phyloP scores from a whole-genome alignment of 2,113 vertebrate genomes.

The Xyliphius kryptos region DNA sequence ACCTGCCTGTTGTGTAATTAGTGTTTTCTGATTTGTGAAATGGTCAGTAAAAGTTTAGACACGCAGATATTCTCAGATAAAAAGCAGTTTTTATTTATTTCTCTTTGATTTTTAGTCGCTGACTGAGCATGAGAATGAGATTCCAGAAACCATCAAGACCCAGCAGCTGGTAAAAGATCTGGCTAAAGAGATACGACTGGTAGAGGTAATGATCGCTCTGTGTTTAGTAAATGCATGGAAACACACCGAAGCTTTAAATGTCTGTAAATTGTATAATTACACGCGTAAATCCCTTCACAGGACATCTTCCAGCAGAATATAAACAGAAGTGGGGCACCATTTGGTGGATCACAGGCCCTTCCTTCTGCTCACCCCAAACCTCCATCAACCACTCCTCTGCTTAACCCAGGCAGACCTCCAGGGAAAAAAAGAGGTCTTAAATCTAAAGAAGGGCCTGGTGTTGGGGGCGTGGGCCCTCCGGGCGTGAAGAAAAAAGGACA shows the following conservation, averaged over 20 bases:
- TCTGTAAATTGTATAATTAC: too few relatives aligned
- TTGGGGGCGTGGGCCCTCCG: conserved; percentile 45
- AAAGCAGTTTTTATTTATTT: neutral
- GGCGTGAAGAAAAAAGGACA: conserved; percentile 71
- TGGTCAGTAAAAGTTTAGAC: too few relatives aligned
- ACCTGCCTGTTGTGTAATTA: too few relatives aligned
- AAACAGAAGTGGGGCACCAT: conserved; percentile 72
- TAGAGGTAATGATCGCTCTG: conserved; percentile 69
- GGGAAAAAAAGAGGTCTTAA: conserved; percentile 77
- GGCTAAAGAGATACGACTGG: conserved; percentile 84
- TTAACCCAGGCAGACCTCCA: conserved; percentile 64
- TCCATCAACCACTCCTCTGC: conserved; percentile 61
- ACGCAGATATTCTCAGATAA: too few relatives aligned
- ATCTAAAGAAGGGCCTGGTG: conserved; percentile 62
- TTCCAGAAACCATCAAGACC: conserved; percentile 82
- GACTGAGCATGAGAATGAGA: conserved; percentile 79
- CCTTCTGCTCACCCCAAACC: conserved; percentile 65
- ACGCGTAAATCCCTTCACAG: conserved; percentile 52
- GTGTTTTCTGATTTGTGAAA: too few relatives aligned
- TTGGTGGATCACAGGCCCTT: conserved; percentile 61
- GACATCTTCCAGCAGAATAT: conserved; percentile 86
- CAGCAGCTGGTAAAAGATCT: conserved; percentile 82
- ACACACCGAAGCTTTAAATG: neutral
- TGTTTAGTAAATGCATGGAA: neutral
- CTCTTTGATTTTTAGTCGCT: conserved; percentile 63